Percentiles rank a stretch among this genome's conserved stretches.
Conservation (phyloP, 2,797 vertebrate species). For the Sternarchorhynchus goeldii region DNA sequence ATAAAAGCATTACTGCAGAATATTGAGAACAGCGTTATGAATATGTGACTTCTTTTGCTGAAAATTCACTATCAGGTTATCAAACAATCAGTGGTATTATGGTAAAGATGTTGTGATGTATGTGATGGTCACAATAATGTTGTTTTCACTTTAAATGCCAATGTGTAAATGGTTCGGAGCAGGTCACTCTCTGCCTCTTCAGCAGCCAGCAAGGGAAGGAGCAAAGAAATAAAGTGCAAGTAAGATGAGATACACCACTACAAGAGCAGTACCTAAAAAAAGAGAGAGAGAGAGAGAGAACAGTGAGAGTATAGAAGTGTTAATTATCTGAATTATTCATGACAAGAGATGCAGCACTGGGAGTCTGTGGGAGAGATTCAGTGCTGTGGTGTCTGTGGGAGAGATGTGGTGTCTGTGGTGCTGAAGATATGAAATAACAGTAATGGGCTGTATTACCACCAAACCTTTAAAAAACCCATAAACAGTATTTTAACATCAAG, state of each 20-base stretch:
- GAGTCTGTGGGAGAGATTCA: no score
- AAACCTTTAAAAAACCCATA: neutral
- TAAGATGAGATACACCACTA: conserved; percentile 84
- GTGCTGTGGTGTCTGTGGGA: neutral
- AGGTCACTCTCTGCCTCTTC: conserved; percentile 45
- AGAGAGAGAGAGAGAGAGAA: neutral
- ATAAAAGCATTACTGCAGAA: neutral
- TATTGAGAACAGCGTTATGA: neutral
- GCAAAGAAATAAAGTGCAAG: conserved; percentile 82
- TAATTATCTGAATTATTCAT: no score
- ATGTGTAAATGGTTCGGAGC: neutral
- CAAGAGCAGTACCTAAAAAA: conserved; percentile 76
- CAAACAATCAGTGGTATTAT: neutral
- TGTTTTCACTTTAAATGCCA: neutral
- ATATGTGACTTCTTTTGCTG: neutral
- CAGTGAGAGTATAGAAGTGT: neutral
- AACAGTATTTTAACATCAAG: no score
- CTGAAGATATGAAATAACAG: neutral
- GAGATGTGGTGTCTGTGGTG: neutral
- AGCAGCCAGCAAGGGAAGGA: conserved; percentile 81
- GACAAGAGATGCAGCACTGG: no score
- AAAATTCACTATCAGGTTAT: neutral
- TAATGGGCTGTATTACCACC: no score
- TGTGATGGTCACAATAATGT: neutral
- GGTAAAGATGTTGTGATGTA: neutral